Percentiles rank a stretch among this genome's conserved stretches.
Evolutionary conservation across 2,888 invertebrate genomes (phyloP).

Genomic region (Campoplex nolae): DNA sequence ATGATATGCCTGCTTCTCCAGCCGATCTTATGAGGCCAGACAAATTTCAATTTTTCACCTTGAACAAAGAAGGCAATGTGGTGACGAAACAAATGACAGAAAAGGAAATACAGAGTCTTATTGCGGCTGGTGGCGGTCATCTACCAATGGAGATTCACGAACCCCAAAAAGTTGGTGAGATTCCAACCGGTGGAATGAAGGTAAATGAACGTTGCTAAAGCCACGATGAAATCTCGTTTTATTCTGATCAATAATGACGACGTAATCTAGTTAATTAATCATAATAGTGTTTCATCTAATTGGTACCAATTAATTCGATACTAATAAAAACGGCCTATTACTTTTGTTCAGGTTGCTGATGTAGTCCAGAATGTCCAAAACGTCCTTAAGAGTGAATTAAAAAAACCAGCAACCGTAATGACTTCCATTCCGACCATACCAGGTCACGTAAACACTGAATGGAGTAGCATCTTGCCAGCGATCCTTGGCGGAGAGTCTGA

Average conservation of each 20-base stretch:
- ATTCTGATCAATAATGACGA: not conserved
- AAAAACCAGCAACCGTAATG: constrained; percentile 81
- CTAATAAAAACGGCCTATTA: not conserved
- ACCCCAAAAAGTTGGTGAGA: constrained; percentile 76
- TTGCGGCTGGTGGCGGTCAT: constrained; percentile 90
- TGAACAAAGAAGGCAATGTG: constrained; percentile 93
- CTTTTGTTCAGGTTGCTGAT: constrained; percentile 87
- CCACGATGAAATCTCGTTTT: not conserved
- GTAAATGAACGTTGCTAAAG: constrained; percentile 64
- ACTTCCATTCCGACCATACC: constrained; percentile 81
- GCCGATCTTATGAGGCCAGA: constrained; percentile 92
- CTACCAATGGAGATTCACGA: constrained; percentile 82
- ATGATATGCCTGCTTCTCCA: constrained; percentile 87
- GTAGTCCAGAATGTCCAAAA: constrained; percentile 94
- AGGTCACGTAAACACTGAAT: constrained; percentile 84
- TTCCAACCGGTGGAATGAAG: constrained; percentile 77
- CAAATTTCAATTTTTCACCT: constrained; percentile 94
- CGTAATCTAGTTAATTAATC: not conserved
- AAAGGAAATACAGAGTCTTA: constrained; percentile 93
- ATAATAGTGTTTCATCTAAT: not conserved
- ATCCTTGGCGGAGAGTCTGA: constrained; percentile 90
- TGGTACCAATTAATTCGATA: not conserved
- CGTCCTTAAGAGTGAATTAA: constrained; percentile 92
- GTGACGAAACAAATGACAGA: constrained; percentile 94
- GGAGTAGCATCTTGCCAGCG: constrained; percentile 93